Evolutionary conservation across 64 coral and sea anemone species (phyloP).

Genomic region (Pachyseris speciosa): DNA sequence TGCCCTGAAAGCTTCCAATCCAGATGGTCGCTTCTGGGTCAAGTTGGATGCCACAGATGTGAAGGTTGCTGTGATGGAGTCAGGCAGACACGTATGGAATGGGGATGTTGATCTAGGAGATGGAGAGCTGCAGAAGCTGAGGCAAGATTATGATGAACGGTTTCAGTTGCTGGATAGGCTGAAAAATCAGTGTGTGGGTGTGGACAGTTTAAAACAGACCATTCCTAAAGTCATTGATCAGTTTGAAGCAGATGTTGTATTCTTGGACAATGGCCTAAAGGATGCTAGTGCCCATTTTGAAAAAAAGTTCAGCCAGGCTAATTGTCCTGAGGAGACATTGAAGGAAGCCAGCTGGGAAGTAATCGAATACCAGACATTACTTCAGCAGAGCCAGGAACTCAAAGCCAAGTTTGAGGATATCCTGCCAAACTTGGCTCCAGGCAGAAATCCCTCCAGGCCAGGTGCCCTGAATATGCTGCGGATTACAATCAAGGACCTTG

Average conservation of each 20-base stretch:
- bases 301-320: conserved; percentile 24
- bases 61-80: conserved; percentile 47
- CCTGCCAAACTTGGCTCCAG: not conserved
- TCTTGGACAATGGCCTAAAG: conserved; percentile 47
- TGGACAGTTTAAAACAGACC: not conserved
- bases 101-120: conserved; percentile 57
- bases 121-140: conserved; percentile 4
- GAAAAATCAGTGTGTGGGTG: not conserved
- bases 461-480: not conserved
- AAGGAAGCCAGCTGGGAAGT: conserved; percentile 59
- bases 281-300: conserved; percentile 30
- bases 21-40: conserved; percentile 27
- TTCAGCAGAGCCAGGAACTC: conserved; percentile 58
- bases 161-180: not conserved
- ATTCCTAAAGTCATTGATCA: not conserved
- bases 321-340: conserved; percentile 48
- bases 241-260: conserved; percentile 26
- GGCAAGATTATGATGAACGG: conserved; percentile 14
- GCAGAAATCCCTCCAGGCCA: not conserved
- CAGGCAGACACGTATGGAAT: conserved; percentile 33
- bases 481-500: conserved; percentile 11
- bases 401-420: conserved; percentile 16
- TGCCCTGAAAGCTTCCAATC: not conserved
- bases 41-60: conserved; percentile 50
- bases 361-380: conserved; percentile 52